These are phyloP conservation scores for Drosophila niveifrons DNA, from an alignment of 2,888 invertebrate species.

Conservation along the genomic window DNA sequence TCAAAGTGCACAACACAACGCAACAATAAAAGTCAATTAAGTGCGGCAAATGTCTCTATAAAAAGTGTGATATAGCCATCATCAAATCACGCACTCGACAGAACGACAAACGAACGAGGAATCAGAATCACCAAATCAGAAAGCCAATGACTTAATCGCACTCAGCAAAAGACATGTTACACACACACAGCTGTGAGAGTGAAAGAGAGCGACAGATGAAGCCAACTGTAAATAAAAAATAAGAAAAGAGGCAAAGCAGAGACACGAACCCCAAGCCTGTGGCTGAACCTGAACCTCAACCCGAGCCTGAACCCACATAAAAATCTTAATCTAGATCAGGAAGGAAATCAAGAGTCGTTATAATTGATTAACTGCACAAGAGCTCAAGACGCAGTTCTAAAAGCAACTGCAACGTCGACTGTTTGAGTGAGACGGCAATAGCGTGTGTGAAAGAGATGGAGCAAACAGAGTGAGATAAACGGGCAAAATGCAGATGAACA, in stretches of 20 bases:
- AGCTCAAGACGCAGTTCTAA: background rate
- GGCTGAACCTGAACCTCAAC: conserved; percentile 37
- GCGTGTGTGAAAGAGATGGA: conserved; percentile 15
- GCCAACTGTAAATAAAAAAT: conserved; percentile 57
- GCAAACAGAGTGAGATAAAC: conserved; percentile 23
- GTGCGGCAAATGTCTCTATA: conserved; percentile 46
- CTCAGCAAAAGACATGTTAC: conserved; percentile 24
- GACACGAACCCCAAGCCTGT: conserved; percentile 28
- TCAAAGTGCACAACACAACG: conserved; percentile 43
- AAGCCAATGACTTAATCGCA: conserved; percentile 69
- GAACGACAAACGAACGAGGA: conserved; percentile 6
- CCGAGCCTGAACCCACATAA: conserved; percentile 60
- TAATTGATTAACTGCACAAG: conserved; percentile 84
- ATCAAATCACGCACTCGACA: conserved; percentile 60
- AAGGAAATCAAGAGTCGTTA: conserved; percentile 85
- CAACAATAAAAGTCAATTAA: conserved; percentile 58
- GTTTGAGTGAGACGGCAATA: conserved; percentile 6
- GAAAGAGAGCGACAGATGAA: conserved; percentile 7
- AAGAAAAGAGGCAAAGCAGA: conserved; percentile 35
- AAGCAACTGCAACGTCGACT: background rate
- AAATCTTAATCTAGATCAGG: conserved; percentile 84
- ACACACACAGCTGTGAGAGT: background rate
- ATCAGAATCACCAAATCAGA: conserved; percentile 43
- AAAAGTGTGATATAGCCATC: conserved; percentile 68
- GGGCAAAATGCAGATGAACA: conserved; percentile 74